phyloP scores from a whole-genome alignment of 2,797 vertebrate species.

The Amblyraja radiata region DNA sequence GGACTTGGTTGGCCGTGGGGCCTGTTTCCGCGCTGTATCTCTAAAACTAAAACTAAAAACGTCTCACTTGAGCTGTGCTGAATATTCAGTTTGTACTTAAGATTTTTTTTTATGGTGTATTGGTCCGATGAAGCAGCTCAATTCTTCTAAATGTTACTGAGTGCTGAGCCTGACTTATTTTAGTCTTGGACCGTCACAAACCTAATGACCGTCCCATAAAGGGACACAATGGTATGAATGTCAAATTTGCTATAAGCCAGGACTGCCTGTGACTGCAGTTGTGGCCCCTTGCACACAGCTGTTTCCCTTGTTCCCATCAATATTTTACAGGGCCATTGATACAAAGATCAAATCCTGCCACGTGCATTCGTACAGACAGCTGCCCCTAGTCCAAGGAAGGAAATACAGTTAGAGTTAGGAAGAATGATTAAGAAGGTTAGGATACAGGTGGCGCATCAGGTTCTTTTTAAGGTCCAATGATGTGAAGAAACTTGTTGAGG shows the following conservation, averaged over 20 bases:
- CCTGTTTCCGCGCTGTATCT: too few relatives aligned
- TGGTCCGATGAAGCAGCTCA: not conserved
- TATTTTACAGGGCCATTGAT: not conserved
- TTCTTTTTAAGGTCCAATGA: not conserved
- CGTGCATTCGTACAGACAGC: not conserved
- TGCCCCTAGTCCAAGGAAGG: not conserved
- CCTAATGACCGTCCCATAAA: not conserved
- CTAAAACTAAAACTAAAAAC: not conserved
- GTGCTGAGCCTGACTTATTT: not conserved
- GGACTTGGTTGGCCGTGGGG: too few relatives aligned
- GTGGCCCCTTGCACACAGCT: not conserved
- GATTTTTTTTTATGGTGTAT: not conserved
- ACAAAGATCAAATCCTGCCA: not conserved
- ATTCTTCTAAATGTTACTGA: not conserved
- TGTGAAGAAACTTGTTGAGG: not conserved
- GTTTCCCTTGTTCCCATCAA: not conserved
- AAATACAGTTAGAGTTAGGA: too few relatives aligned
- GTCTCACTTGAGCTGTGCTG: not conserved
- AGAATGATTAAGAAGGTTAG: too few relatives aligned
- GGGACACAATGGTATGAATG: not conserved
- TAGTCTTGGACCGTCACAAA: not conserved
- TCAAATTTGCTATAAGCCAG: not conserved
- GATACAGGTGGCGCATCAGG: not conserved
- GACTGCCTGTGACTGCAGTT: not conserved
- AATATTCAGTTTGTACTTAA: not conserved